Base-by-base conservation (phyloP, 2,797 vertebrate genomes). In the Cuculus canorus region DNA sequence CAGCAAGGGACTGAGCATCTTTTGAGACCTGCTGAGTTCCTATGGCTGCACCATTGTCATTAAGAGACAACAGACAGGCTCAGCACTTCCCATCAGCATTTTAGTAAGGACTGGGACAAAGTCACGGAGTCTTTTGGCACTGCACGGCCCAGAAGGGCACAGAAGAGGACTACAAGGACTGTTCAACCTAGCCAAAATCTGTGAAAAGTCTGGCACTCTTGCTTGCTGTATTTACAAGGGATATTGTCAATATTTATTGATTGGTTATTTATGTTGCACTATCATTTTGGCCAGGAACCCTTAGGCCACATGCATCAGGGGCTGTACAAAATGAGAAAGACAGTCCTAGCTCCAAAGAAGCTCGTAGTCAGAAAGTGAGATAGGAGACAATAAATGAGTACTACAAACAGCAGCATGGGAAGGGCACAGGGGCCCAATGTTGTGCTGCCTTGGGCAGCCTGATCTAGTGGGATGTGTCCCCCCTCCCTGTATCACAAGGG, bases 41-140 rank as follows among this genome's bases (percentile, higher is more conserved):
- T 90, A 92, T 93, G 71, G 64, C 69, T 71, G 12, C 83, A 41
- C 18, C 61, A 30, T 81, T 70, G 37, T 69, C 76, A 65, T 23
- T 71, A 43, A 69, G 69, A 82, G 81, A 14, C 87, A 61, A 30
- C 47, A 80, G 54, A 76, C 65, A 83, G 63, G 30, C 86, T 94
- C 76, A 82, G 88, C 48, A 52, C 45, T 75, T 89, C 65, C 48
- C 2, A 5, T 25, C 70, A 78, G 53, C 35, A 5, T 75, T 90
- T 92, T 70, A 91, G 43, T 63, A 69, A 88, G 61, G 63, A 19
- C 56, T 90, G 53, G 52, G 61, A 82, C 68, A 96, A 95, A 90
- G 95, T 94, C 57, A 0, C 28, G 24, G 50, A 94, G 91, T 93
- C 69, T 79, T 95, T 83, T 96, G 91, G 93, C 92, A 90, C 87